These are phyloP conservation scores for Brachyptera risi DNA, from an alignment of 2,888 invertebrate genomes.

Conservation along the genomic window DNA sequence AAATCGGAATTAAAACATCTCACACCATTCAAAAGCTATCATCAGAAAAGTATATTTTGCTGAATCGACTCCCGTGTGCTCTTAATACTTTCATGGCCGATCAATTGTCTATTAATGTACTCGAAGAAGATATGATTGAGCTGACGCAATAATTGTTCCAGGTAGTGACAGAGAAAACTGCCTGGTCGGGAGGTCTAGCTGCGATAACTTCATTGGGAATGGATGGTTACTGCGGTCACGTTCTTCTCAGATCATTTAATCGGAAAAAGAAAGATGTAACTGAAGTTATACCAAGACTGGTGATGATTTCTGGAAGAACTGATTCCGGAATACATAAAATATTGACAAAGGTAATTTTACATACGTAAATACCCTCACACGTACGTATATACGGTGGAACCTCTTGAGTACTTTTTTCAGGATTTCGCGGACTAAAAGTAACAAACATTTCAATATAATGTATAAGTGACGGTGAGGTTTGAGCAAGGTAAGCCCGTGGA, in stretches of 20 bases:
- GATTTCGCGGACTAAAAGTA: too few species aligned
- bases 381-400: background rate
- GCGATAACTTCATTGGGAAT: conserved; percentile 56
- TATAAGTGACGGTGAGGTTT: too few species aligned
- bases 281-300: conserved; percentile 40
- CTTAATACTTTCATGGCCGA: too few species aligned
- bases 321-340: conserved; percentile 43
- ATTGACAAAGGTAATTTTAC: conserved; percentile 32
- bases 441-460: too few species aligned
- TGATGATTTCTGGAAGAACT: conserved; percentile 47
- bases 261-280: background rate
- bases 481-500: too few species aligned
- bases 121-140: background rate
- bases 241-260: conserved; percentile 37
- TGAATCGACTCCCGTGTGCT: too few species aligned
- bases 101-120: background rate
- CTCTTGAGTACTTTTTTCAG: background rate
- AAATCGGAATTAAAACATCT: too few species aligned
- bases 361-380: background rate
- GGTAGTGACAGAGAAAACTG: conserved; percentile 45
- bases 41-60: too few species aligned
- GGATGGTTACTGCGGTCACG: conserved; percentile 49
- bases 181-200: conserved; percentile 47
- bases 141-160: background rate
- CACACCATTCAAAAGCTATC: too few species aligned